Percentiles rank a stretch among this genome's conserved stretches.
phyloP scores from a whole-genome alignment of 1,140 invertebrate genomes.

The Brachionus plicatilis region DNA sequence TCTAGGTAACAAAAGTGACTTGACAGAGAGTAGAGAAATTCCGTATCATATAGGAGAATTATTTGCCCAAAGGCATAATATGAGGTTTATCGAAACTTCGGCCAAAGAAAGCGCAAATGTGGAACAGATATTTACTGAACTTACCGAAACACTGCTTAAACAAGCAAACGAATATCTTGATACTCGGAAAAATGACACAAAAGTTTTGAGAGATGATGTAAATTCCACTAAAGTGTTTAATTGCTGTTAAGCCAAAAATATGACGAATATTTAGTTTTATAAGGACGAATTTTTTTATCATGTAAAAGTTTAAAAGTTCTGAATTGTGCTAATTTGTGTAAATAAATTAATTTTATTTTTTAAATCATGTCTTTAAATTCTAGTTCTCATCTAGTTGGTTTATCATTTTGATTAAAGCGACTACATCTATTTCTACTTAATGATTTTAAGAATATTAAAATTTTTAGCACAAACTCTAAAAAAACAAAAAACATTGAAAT shows the following conservation, averaged over 20 bases:
- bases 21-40: constrained; percentile 81
- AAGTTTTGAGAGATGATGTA: background rate
- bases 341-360: background rate
- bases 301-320: background rate
- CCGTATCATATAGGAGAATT: constrained; percentile 87
- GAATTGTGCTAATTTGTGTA: background rate
- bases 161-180: constrained; percentile 45
- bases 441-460: no score
- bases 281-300: background rate
- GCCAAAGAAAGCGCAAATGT: constrained; percentile 55
- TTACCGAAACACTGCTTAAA: constrained; percentile 61
- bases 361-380: background rate
- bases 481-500: no score
- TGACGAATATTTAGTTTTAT: background rate
- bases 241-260: background rate
- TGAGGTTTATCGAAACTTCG: constrained; percentile 65
- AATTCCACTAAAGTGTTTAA: background rate
- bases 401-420: no score
- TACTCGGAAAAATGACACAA: background rate
- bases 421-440: no score
- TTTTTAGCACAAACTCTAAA: no score
- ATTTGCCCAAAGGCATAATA: constrained; percentile 86
- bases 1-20: constrained; percentile 77
- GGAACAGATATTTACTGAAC: constrained; percentile 77
- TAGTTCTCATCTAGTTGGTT: background rate